Evolutionary conservation across 2,797 vertebrate genomes (phyloP), one percentile per base, ranked within the genome.

Genomic region (Hoplostethus atlanticus): DNA sequence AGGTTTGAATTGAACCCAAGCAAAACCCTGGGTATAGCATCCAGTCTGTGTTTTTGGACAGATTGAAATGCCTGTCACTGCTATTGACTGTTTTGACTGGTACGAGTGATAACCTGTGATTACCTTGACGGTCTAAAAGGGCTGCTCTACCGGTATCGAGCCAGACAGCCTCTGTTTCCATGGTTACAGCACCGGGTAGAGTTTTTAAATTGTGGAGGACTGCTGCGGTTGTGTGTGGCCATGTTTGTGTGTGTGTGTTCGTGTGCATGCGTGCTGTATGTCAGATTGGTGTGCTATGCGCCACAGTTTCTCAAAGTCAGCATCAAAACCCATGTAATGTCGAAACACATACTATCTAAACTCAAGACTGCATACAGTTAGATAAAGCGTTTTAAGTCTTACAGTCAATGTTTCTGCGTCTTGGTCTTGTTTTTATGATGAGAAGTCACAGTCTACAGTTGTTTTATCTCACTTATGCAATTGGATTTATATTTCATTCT

Each of bases 91-190:
- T 38, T 17, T 2, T 38, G 52, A 17, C 34, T 21, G 21, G 21
- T 21, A 21, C 21, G 38, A 76, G 25, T 51, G 54, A 80, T 60
- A 83, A 72, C 69, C 61, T 80, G 60, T 42, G 46, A 81, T 89
- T 82, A 80, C 75, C 65, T 85, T 77, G 71, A 70, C 71, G 48
- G n/a, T 62, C 66, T 84, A 25, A 62, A 73, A 77, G 63, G 61
- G 50, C 77, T 73, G 34, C 21, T 21, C 1, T 21, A 21, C 21
- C 21, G 34, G 34, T 65, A 71, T 36, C 13, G 42, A 25, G 30
- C 67, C 65, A 83, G 67, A 62, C 80, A 54, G 53, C 71, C 44
- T 80, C 78, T 86, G 86, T 91, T 91, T 85, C 87, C 76, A 87
- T 88, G 86, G 89, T 79, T 80, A 91, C 88, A 44, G 74, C 55